Base-by-base conservation (phyloP, 1,140 invertebrate species). In the Drosophila navojoa region DNA sequence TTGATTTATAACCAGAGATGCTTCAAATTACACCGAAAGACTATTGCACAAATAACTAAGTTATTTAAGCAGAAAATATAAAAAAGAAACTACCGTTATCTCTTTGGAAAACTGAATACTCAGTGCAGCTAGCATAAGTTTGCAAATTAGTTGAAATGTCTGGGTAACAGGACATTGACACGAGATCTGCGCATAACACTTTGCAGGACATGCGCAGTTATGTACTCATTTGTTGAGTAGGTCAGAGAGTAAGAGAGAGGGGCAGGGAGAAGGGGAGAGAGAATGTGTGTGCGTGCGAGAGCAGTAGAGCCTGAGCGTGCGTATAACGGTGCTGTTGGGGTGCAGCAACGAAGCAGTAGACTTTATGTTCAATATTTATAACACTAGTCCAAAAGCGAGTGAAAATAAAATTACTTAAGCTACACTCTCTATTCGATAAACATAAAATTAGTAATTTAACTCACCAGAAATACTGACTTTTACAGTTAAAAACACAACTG, bases 101-200 rank as follows among this genome's bases (percentile, higher is more conserved):
- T 0, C 9, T 49, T 25, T 29, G n/a, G 13, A 27, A 22, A 63
- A 35, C 3, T 13, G 11, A 40, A 38, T 25, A n/a, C 10, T 1
- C 5, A 19, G 7, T 9, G 38, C 19, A 53, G 11, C 11, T 25
- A n/a, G n/a, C 7, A 54, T 0, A 19, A 45, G 6, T 59, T 27
- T 4, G 5, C 5, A 2, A n/a, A 4, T 22, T 9, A 10, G 15
- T 32, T 22, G 15, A 16, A 19, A 27, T 61, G 27, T 52, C 42
- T 38, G 19, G 32, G 29, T 25, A 35, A 57, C 55, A 76, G 71
- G 68, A 72, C 55, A 60, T 64, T 63, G 60, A 69, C 58, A 71
- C 61, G 79, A 89, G 79, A 89, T 89, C 84, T 89, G 84, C 84
- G 84, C 84, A 89, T 89, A 42, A 89, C 79, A 58, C 84, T 89